Evolutionary conservation across 2,113 vertebrate genomes (phyloP).

Genomic region (Erpornis zantholeuca): DNA sequence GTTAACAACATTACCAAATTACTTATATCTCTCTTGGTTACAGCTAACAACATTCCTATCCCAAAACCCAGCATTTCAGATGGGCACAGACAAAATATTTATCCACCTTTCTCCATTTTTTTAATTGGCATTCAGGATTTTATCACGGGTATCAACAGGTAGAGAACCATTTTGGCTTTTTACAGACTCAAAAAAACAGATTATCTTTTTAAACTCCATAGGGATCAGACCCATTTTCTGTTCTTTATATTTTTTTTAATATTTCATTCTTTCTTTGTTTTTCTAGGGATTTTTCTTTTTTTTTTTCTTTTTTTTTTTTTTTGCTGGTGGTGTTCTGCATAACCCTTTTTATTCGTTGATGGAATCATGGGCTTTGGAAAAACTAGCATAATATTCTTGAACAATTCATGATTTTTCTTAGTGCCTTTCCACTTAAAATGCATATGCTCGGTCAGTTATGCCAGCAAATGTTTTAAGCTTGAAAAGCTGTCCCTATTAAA

Average conservation of each 20-base stretch:
- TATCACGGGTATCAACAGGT: background rate
- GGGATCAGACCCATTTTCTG: background rate
- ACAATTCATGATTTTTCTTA: constrained; percentile 6
- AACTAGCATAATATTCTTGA: background rate
- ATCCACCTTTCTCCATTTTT: background rate
- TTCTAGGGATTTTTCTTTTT: background rate
- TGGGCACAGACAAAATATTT: background rate
- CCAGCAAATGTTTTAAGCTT: background rate
- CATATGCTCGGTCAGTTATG: background rate
- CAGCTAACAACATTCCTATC: background rate
- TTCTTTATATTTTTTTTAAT: background rate
- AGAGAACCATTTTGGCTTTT: background rate
- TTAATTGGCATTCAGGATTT: background rate
- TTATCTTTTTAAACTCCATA: background rate
- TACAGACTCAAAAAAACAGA: background rate
- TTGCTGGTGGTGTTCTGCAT: background rate
- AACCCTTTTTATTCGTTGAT: background rate
- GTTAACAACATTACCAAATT: background rate
- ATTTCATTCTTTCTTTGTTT: background rate
- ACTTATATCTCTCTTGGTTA: background rate
- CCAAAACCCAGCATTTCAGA: background rate
- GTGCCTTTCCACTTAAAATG: background rate
- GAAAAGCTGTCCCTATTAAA: background rate
- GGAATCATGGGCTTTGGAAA: background rate
- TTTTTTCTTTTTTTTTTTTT: background rate